These are phyloP conservation scores for Percopsis transmontana DNA, from an alignment of 2,113 vertebrate genomes.

Conservation along the genomic window DNA sequence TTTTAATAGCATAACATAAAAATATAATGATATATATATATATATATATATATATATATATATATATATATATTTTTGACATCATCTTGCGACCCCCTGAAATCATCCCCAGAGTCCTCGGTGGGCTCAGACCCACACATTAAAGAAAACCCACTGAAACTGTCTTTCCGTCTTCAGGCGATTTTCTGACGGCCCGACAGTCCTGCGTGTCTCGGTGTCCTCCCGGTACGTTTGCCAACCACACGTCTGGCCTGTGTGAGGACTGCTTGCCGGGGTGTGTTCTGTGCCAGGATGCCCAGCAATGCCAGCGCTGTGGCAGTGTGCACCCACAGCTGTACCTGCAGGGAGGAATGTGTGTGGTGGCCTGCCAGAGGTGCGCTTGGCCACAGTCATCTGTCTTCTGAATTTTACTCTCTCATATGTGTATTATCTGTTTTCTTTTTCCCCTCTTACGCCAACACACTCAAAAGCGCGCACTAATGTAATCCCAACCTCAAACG, in stretches of 20 bases:
- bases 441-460: neutral
- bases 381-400: neutral
- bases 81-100: too few relatives aligned
- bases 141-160: neutral
- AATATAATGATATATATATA: neutral
- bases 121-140: neutral
- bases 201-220: constrained; percentile 80
- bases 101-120: too few relatives aligned
- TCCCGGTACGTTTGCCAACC: constrained; percentile 76
- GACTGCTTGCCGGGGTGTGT: constrained; percentile 78
- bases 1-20: too few relatives aligned
- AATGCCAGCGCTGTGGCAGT: constrained; percentile 79
- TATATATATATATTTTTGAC: too few relatives aligned
- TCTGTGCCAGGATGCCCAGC: constrained; percentile 65
- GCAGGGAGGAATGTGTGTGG: constrained; percentile 80
- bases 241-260: constrained; percentile 78
- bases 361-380: constrained; percentile 78
- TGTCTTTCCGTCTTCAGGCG: constrained; percentile 55
- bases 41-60: neutral
- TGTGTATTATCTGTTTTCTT: neutral
- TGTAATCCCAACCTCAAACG: too few relatives aligned
- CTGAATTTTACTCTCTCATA: neutral
- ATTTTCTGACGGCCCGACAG: constrained; percentile 72
- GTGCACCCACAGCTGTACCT: constrained; percentile 68
- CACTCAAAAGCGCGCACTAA: too few relatives aligned